Conservation (phyloP, 1,140 invertebrate species). For the Bombus turneri region DNA sequence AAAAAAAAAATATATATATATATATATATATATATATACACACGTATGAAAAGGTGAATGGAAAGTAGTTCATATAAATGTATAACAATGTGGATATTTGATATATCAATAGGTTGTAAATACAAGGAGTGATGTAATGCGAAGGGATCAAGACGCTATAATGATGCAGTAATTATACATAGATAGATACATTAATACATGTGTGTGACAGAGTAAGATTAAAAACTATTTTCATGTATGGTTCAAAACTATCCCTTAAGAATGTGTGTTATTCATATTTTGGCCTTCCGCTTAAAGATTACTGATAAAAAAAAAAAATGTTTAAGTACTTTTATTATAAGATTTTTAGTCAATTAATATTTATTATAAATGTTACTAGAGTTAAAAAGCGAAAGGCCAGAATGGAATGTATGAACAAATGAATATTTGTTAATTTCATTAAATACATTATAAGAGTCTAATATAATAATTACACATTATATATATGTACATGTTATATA, state of each 20-base stretch:
- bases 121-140: conserved; percentile 58
- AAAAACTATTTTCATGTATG: conserved; percentile 74
- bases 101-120: conserved; percentile 66
- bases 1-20: no score
- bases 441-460: conserved; percentile 62
- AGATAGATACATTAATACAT: conserved; percentile 48
- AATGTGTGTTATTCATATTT: conserved; percentile 56
- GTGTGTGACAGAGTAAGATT: conserved; percentile 59
- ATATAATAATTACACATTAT: conserved; percentile 65
- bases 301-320: conserved; percentile 35
- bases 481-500: conserved; percentile 74
- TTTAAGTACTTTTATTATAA: conserved; percentile 62
- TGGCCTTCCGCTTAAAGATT: conserved; percentile 52
- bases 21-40: no score
- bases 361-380: conserved; percentile 57
- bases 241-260: conserved; percentile 56
- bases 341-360: conserved; percentile 64
- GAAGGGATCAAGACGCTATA: conserved; percentile 72
- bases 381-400: conserved; percentile 61
- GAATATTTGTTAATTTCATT: conserved; percentile 63
- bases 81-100: conserved; percentile 49
- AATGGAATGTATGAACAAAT: conserved; percentile 57
- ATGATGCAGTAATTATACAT: conserved; percentile 53
- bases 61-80: conserved; percentile 51
- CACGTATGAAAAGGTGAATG: conserved; percentile 40